Conservation (phyloP, 2,888 invertebrate genomes). For the Panzeria rudis region DNA sequence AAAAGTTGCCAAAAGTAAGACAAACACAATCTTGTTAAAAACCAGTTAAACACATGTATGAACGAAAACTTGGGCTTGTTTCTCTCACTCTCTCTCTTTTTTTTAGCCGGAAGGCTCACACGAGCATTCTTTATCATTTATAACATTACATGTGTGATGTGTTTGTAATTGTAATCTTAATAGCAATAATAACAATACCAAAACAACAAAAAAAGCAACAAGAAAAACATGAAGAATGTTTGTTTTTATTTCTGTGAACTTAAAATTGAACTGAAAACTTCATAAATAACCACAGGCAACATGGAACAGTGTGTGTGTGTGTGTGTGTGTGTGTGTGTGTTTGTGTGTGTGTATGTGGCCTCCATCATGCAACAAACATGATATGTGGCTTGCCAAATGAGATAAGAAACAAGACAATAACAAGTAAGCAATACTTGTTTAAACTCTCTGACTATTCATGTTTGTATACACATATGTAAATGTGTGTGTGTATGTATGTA, state of each 20-base stretch:
- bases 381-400: conserved; percentile 73
- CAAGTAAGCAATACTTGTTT: conserved; percentile 68
- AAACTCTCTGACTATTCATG: conserved; percentile 30
- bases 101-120: conserved; percentile 14
- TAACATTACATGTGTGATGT: conserved; percentile 51
- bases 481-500: not conserved
- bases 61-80: not conserved
- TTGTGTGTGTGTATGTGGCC: conserved; percentile 65
- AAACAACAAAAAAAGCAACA: conserved; percentile 10
- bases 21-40: conserved; percentile 43
- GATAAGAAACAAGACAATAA: conserved; percentile 73
- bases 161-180: conserved; percentile 70
- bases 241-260: conserved; percentile 63
- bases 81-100: not conserved
- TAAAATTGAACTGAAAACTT: conserved; percentile 69
- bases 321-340: conserved; percentile 10
- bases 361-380: conserved; percentile 68
- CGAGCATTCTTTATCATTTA: conserved; percentile 45
- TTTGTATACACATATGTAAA: not conserved
- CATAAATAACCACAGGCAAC: conserved; percentile 76
- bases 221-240: conserved; percentile 34
- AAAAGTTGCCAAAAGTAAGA: conserved; percentile 63
- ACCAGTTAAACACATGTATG: conserved; percentile 26
- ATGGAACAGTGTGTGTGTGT: conserved; percentile 73
- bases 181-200: conserved; percentile 56